These are phyloP conservation scores for Arenaria interpres DNA, from an alignment of 2,113 vertebrate species.

Conservation along the genomic window DNA sequence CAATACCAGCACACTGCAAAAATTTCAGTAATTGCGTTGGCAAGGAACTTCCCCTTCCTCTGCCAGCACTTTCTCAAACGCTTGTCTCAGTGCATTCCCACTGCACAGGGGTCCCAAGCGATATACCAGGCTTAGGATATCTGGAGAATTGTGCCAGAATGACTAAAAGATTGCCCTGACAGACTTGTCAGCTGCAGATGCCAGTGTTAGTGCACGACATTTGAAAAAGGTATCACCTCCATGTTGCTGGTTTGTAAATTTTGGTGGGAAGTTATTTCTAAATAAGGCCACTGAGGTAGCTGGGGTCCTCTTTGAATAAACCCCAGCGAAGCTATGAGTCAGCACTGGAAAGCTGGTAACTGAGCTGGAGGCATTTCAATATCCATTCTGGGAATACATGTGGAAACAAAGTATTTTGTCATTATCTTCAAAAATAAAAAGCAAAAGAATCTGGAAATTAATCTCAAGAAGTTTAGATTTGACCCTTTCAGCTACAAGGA, in stretches of 20 bases:
- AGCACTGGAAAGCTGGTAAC: not conserved
- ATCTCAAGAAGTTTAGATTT: not conserved
- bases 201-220: not conserved
- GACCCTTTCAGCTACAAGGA: not conserved
- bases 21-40: not conserved
- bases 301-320: not conserved
- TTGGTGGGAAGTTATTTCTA: not conserved
- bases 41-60: not conserved
- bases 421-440: not conserved
- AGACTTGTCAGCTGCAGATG: not conserved
- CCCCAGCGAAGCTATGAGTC: not conserved
- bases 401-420: not conserved
- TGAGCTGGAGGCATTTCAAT: not conserved
- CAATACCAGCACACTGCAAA: not conserved
- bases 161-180: fast-evolving
- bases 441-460: not conserved
- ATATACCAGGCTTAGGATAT: not conserved
- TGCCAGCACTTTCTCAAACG: not conserved
- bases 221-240: not conserved
- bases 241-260: not conserved
- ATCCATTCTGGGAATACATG: not conserved
- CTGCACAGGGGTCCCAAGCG: fast-evolving
- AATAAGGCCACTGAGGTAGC: not conserved
- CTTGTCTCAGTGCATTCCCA: not conserved
- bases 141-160: not conserved